These are phyloP conservation scores for Lepidurus packardi DNA, from an alignment of 1,140 invertebrate genomes.

Conservation along the genomic window DNA sequence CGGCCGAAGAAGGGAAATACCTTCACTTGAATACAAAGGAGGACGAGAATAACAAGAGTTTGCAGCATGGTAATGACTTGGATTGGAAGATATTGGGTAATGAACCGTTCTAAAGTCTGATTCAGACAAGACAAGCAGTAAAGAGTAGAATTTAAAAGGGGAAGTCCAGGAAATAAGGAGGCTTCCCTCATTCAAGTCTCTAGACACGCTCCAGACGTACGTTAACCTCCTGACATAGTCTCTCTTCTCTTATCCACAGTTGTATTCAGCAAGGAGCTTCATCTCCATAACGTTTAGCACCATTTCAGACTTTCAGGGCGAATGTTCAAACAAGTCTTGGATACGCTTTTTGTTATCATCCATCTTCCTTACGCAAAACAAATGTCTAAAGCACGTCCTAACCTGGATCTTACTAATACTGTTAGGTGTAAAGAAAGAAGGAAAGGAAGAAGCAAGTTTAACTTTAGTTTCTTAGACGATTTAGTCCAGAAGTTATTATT, in stretches of 20 bases:
- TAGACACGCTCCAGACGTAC: conserved; percentile 1
- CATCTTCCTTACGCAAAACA: neutral
- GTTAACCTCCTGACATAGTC: neutral
- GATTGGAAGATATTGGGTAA: too few species aligned
- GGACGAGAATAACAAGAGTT: too few species aligned
- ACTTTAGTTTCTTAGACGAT: neutral
- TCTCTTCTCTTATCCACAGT: neutral
- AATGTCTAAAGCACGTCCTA: neutral
- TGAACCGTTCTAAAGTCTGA: neutral
- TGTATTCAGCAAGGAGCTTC: neutral
- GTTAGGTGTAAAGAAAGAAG: neutral
- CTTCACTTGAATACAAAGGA: too few species aligned
- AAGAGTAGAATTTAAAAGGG: neutral
- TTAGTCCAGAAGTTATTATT: too few species aligned
- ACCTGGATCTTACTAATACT: neutral
- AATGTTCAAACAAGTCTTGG: neutral
- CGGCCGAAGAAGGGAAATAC: too few species aligned
- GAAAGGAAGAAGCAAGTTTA: neutral
- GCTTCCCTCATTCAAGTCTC: neutral
- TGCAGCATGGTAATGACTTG: too few species aligned
- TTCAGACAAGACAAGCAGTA: too few species aligned
- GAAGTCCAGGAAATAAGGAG: neutral
- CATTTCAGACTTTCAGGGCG: neutral
- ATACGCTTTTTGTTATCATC: neutral
- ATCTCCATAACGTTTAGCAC: neutral